Base-by-base conservation (phyloP, 2,888 invertebrate species). In the Chelonus formosanus region DNA sequence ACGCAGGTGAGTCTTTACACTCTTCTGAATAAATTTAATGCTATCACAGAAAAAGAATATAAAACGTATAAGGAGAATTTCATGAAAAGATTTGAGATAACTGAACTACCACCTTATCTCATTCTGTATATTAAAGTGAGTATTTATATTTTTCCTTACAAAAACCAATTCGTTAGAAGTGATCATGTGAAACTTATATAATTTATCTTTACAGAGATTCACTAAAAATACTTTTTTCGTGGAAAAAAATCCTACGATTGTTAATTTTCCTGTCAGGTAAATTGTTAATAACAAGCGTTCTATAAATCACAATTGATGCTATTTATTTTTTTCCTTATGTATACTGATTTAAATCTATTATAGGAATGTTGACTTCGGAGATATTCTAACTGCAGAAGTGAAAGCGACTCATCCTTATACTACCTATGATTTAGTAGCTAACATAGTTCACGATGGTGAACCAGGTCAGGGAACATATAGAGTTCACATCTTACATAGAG, bases 21-120 rank as follows among this genome's bases (percentile, higher is more conserved):
- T 71, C 86, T 99, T 35, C 86, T 99, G 65, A 92, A 93, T 48
- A 99, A 99, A 85, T 99, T 99, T 84, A 98, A 98, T 84, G 98
- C 98, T 0, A 90, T 92, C 71, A 87, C 91, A 3, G 97, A 98
- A 76, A 98, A 98, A 84, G 99, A 99, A 82, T 98, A 99, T 85
- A 98, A 98, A 86, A 99, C 98, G 0, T 98, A 98, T 85, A 99
- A 99, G 81, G 99, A 99, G 84, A 98, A 98, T 80, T 96, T 96
- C 79, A 86, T 99, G 87, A 99, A 98, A 84, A 88, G 97, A 73
- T 99, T 98, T 84, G 96, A 98, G 86, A 93, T 99, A 62, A 96
- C 95, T 0, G 88, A 91, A 75, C 86, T 99, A 70, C 98, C 98
- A 4, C 96, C 95, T 0, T 98, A 95, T 85, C 89, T 98, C 63